Evolutionary conservation across 2,888 invertebrate genomes (phyloP), one percentile per base, ranked within the genome.

Genomic region (Cataglyphis albicans): DNA sequence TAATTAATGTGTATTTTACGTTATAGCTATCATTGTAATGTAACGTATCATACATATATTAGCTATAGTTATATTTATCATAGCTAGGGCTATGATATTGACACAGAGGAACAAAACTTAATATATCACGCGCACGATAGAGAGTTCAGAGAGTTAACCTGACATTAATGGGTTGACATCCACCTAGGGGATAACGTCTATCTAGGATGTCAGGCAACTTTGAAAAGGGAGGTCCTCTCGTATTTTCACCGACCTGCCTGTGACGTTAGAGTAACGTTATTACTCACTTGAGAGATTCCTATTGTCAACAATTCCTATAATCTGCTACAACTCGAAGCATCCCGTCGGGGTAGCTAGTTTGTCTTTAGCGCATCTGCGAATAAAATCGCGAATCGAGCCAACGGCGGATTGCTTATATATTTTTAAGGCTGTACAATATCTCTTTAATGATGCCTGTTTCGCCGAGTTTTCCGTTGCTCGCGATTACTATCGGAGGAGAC

Each of bases 261-360:
- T 70, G 68, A 67, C n/a, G 57, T 78, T 78, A 35, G 68, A 68
- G 7, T 68, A 59, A 59, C 21, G 44, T 80, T 70, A 80, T 57
- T 67, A 44, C 44, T 70, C 59, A 80, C 83, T 86, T 81, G 86
- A 88, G 87, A 88, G 86, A 88, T 90, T 90, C 89, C 88, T 90
- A 90, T 86, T 81, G 59, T 87, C 84, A 86, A 89, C 87, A 83
- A 84, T 74, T 89, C 78, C 82, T 84, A 86, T 84, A 86, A 84
- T 67, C 75, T n/a, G 52, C 7, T 52, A 75, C 80, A 67, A 44
- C n/a, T 52, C 70, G 82, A 81, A 85, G 83, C n/a, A 78, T 70
- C 48, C 68, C 64, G 76, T 87, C 82, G 85, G n/a, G 52, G 78
- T 29, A 78, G 83, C 44, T 44, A 35, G 38, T 87, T 87, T 83